Evolutionary conservation across 1,140 invertebrate genomes (phyloP).

Genomic region (Drosophila punjabiensis): DNA sequence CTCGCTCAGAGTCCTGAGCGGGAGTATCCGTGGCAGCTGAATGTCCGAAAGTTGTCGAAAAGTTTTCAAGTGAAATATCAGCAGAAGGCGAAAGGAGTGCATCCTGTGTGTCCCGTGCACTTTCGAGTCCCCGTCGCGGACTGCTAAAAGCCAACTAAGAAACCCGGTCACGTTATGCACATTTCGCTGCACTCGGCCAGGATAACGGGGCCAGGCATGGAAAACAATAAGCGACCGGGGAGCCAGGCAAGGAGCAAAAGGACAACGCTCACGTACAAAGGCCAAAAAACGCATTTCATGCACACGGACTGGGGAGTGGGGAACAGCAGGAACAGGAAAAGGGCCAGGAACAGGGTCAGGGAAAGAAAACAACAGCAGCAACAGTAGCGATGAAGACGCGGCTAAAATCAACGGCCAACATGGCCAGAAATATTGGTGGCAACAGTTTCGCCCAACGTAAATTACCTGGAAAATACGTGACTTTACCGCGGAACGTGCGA

Average conservation of each 20-base stretch:
- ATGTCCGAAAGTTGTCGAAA: slow-evolving; percentile 79
- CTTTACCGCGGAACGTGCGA: slow-evolving; percentile 73
- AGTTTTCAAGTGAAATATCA: slow-evolving; percentile 79
- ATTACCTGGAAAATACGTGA: slow-evolving; percentile 84
- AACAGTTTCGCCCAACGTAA: slow-evolving; percentile 82
- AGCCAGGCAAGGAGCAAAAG: slow-evolving; percentile 24
- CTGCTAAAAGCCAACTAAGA: slow-evolving; percentile 76
- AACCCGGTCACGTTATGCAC: slow-evolving; percentile 82
- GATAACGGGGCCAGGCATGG: slow-evolving; percentile 25
- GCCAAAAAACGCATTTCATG: slow-evolving; percentile 81
- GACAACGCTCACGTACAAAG: slow-evolving; percentile 75
- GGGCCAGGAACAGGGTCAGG: slow-evolving; percentile 7
- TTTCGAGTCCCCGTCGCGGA: slow-evolving; percentile 31
- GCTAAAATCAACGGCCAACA: slow-evolving; percentile 70
- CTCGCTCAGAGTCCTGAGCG: slow-evolving; percentile 6
- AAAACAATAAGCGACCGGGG: slow-evolving; percentile 32
- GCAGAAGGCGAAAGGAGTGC: slow-evolving; percentile 16
- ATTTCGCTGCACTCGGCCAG: slow-evolving; percentile 73
- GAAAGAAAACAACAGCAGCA: slow-evolving; percentile 25
- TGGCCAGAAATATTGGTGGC: slow-evolving; percentile 81
- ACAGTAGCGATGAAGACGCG: slow-evolving; percentile 45
- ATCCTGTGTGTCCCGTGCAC: slow-evolving; percentile 48
- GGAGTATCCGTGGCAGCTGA: slow-evolving; percentile 68
- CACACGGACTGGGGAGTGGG: slow-evolving; percentile 33
- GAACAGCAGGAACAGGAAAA: neutral